Evolutionary conservation across 1,140 invertebrate genomes (phyloP).

Genomic region (Carposina sasakii): DNA sequence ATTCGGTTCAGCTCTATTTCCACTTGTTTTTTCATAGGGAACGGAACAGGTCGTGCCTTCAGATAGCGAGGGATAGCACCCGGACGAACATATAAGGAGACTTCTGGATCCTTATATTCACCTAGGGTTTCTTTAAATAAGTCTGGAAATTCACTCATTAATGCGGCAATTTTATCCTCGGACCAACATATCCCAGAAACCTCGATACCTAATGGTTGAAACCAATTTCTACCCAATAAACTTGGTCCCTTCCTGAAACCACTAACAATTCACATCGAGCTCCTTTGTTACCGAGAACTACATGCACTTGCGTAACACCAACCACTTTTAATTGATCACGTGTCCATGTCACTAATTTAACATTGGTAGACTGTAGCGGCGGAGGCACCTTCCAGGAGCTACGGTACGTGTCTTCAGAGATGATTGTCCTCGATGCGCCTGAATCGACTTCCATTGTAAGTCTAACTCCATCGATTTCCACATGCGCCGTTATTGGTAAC

Average conservation of each 20-base stretch:
- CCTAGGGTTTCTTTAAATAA: constrained; percentile 16
- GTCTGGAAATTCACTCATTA: constrained; percentile 12
- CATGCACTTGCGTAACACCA: constrained; percentile 12
- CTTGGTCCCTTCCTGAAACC: constrained; percentile 15
- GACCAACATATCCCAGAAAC: constrained; percentile 15
- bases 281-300: constrained; percentile 13
- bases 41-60: constrained; percentile 21
- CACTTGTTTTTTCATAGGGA: constrained; percentile 19
- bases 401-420: constrained; percentile 16
- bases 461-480: constrained; percentile 12
- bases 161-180: background rate
- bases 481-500: constrained; percentile 13
- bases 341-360: constrained; percentile 20
- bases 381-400: constrained; percentile 16
- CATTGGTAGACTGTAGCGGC: constrained; percentile 7
- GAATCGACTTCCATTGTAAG: constrained; percentile 19
- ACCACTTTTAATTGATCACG: constrained; percentile 14
- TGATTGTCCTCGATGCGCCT: constrained; percentile 18
- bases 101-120: constrained; percentile 19
- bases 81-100: constrained; percentile 17
- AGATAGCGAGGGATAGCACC: constrained; percentile 15
- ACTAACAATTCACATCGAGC: constrained; percentile 20
- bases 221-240: constrained; percentile 21
- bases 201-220: constrained; percentile 9
- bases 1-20: constrained; percentile 17